Evolutionary conservation across 2,888 invertebrate genomes (phyloP), one percentile per base, ranked within the genome.

Genomic region (Drosophila setosimentum): DNA sequence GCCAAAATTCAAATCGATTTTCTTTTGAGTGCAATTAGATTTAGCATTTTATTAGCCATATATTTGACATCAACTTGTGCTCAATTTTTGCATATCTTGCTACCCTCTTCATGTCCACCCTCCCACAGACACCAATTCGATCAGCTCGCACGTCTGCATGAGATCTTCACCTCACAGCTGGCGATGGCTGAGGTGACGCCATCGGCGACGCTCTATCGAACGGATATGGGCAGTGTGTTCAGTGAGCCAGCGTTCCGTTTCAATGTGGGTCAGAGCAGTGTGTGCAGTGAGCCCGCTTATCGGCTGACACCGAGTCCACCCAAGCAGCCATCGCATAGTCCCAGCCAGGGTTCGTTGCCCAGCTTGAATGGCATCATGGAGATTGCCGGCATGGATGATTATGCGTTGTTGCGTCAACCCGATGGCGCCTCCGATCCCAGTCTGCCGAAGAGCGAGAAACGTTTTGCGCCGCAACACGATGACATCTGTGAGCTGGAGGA

Each of bases 361-460:
- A 96, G 91, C 95, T 95, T 91, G 94, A 96, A 93, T 94, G 96
- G 92, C 94, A 96, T 93, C 93, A 95, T 92, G 94, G 94, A 91
- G 94, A 95, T 92, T 89, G 95, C 90, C 91, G 94, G 88, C 80
- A 94, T 93, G 94, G 94, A 92, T 78, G 94, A 95, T 79, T 95
- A 95, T 90, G 96, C 97, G 40, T 96, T 96, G 71, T 93, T 98
- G 61, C 95, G 97, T 76, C 97, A 97, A 94, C 98, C 98, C 7
- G 98, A 98, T 89, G 98, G 98, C 54, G 98, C 98, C 59, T 98
- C 98, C 30, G 98, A 98, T 94, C 98, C 98, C 24, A 97, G 98
- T 94, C 94, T 98, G 71, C 93, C 92, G 18, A 92, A 92, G 78
- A 62, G 86, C 49, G 92, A 92, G 78, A 93, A 93, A 37, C 78